Base-by-base conservation (phyloP, 2,888 invertebrate species). In the Dinocampus coccinellae region DNA sequence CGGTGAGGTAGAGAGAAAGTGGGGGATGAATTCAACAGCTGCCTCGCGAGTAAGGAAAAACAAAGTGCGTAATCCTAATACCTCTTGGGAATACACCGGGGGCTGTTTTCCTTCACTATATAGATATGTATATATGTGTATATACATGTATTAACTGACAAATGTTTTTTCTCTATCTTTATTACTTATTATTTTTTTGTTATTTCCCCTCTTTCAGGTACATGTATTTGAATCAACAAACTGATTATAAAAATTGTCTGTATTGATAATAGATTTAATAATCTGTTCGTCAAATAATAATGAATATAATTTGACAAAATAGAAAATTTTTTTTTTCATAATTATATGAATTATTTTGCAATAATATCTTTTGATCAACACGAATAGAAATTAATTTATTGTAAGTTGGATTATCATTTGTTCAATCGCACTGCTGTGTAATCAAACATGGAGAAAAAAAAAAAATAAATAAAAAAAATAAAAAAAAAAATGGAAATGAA, bases 31-130 rank as follows among this genome's bases (percentile, higher is more conserved):
- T 62, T 66, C 66, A 70, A 70, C 72, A 69, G 70, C 68, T 70
- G 70, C 69, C 73, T 58, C 36, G 70, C 71, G 58, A 62, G 57
- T 53, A 69, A 69, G 58, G 73, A 74, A 76, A 76, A 77, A 77
- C 74, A 77, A 73, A 77, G 73, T 75, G 29, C 29, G 55, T 55
- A 70, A 70, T 70, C 70, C 70, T 36, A 22, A 55, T 24, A 52
- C 36, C 33, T 65, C 53, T 22, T 36, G 53, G 53, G 63, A 22
- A 33, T 22, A 65, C 22, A 24, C 33, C 22, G n/a, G 29, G 11
- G 13, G 26, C 57, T 24, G 13, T 57, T 24, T 63, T 52, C 52
- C 9, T 52, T 29, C 20, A 20, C 24, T 26, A 26, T 24, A 9
- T 16, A n/a, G 3, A 3, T 39, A n/a, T 11, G 36, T 24, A 24